Evolutionary conservation across 2,888 invertebrate species (phyloP).

Genomic region (Cataglyphis rosenhaueri): DNA sequence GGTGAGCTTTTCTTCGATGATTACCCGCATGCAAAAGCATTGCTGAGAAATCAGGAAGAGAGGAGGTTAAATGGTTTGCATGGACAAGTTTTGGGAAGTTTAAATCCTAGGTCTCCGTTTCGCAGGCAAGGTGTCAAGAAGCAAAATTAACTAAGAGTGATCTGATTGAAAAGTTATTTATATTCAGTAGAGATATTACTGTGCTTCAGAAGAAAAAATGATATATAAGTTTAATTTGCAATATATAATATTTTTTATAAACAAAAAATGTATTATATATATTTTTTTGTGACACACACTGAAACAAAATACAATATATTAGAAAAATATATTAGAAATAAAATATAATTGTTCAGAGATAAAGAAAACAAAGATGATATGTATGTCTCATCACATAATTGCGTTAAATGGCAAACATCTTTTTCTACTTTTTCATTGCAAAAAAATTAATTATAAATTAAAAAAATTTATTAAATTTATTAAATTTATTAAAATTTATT

Average conservation of each 20-base stretch:
- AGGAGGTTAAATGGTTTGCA: conserved; percentile 88
- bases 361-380: neutral
- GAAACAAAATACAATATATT: conserved; percentile 20
- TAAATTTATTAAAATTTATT: too few species aligned
- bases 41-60: conserved; percentile 88
- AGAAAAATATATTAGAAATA: too few species aligned
- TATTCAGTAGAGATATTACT: neutral
- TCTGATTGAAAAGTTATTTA: neutral
- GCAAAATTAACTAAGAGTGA: neutral
- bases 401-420: neutral
- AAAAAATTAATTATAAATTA: neutral
- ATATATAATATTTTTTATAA: conserved; percentile 13
- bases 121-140: conserved; percentile 77
- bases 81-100: conserved; percentile 88
- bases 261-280: neutral
- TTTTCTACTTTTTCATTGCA: neutral
- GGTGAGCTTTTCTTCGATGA: conserved; percentile 89
- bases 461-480: conserved; percentile 13
- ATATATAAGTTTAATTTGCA: conserved; percentile 18
- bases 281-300: neutral
- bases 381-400: neutral
- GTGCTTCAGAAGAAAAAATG: neutral
- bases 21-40: conserved; percentile 88
- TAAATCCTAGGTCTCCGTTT: conserved; percentile 88
- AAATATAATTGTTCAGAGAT: neutral